Base-by-base conservation (phyloP, 1,140 invertebrate species). In the Anastatus disparis region DNA sequence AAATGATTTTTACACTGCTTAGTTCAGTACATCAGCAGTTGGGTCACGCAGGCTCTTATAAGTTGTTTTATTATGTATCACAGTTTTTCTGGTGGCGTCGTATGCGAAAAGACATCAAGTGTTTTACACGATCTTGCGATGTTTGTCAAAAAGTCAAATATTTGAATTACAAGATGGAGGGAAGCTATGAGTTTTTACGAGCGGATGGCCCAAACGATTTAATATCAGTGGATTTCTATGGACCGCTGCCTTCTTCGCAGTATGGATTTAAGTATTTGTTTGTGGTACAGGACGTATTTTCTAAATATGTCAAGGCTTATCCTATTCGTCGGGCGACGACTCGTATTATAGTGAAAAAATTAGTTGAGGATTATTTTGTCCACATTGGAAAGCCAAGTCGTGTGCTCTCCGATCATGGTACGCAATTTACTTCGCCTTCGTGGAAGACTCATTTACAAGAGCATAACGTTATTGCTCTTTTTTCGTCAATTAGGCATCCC, bases 271-370 rank as follows among this genome's bases (percentile, higher is more conserved):
- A 42, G 4, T 81, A 77, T 65, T 78, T 82, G 35, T 75, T 81
- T 35, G 78, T 80, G 0, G 55, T 78, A 10, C 73, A 77, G 26
- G 79, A 82, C 62, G 27, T 72, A 1, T 80, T 78, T 64, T 74
- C 75, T 20, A 80, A 81, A 63, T 79, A 71, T 59, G 71, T 81
- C 1, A 74, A 75, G 31, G 44, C 79, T 2, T 81, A 76, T 61
- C 67, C 75, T 6, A 31, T 82, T 24, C 70, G 65, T 12, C 66
- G 62, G 22, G 76, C 79, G 15, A 74, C 71, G 10, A 62, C 79
- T 3, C 15, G 8, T 1, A 20, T 15, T 0, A 35, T 2, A 10
- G 17, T 65, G 9, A 53, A 53, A 42, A 40, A 42, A 3, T 3
- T 53, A 1, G n/a, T 2, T 13, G n/a, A 53, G 0, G 1, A 65